phyloP scores from a whole-genome alignment of 2,888 invertebrate genomes.

The Drosophila kanekoi region DNA sequence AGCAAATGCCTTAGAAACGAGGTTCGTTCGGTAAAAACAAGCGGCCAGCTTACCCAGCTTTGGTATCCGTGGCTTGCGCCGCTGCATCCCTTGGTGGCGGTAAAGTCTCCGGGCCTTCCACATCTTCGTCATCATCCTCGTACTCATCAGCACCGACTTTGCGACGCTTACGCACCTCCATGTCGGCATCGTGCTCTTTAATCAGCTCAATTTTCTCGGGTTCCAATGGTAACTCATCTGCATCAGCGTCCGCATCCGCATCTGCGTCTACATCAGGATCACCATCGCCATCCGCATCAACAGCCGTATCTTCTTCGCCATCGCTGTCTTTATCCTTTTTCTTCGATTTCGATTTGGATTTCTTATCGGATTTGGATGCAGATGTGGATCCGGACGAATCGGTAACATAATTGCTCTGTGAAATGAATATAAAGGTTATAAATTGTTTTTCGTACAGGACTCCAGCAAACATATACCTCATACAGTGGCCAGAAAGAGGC shows the following conservation, averaged over 20 bases:
- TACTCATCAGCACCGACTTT: conserved; percentile 70
- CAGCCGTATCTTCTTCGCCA: conserved; percentile 88
- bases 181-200: conserved; percentile 84
- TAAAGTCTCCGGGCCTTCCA: conserved; percentile 24
- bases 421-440: neutral
- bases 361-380: conserved; percentile 86
- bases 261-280: conserved; percentile 86
- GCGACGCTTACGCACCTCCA: conserved; percentile 80
- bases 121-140: conserved; percentile 63
- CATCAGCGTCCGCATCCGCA: conserved; percentile 88
- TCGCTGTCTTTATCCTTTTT: conserved; percentile 93
- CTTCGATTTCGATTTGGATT: conserved; percentile 86
- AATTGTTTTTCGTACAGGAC: neutral
- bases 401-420: conserved; percentile 91
- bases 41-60: conserved; percentile 81
- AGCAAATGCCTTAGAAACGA: conserved; percentile 51
- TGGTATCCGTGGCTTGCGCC: conserved; percentile 71
- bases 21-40: conserved; percentile 46
- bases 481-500: conserved; percentile 99
- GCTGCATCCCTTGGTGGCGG: conserved; percentile 23
- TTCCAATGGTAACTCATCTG: conserved; percentile 85
- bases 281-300: conserved; percentile 86
- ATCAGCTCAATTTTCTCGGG: conserved; percentile 83
- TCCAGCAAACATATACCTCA: conserved; percentile 87
- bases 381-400: conserved; percentile 85